phyloP scores from a whole-genome alignment of 2,113 vertebrate species.

The Scolopax mira region DNA sequence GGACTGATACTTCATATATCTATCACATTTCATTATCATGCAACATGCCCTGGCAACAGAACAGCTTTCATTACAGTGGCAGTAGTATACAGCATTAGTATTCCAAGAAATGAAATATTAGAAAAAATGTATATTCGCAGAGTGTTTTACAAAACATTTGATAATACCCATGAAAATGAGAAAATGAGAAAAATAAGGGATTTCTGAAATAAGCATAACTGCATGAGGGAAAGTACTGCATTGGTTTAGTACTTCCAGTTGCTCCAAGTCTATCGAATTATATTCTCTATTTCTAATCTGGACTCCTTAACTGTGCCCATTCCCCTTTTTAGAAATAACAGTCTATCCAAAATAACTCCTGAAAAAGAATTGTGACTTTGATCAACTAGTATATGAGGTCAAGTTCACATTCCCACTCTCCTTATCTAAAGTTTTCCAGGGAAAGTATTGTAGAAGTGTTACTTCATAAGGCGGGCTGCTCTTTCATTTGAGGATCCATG shows the following conservation, averaged over 20 bases:
- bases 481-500: background rate
- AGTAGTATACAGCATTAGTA: background rate
- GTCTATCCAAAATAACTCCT: background rate
- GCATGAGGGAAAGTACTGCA: background rate
- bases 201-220: background rate
- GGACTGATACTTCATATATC: background rate
- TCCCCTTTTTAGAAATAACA: background rate
- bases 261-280: background rate
- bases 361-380: background rate
- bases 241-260: background rate
- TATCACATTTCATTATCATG: background rate
- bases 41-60: background rate
- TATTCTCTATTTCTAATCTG: background rate
- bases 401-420: background rate
- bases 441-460: background rate
- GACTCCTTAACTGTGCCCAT: background rate
- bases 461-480: background rate
- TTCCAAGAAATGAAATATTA: background rate
- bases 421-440: background rate
- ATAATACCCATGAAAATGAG: background rate
- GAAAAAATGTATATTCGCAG: background rate
- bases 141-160: background rate
- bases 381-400: background rate
- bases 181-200: too few species aligned
- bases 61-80: background rate